Evolutionary conservation across 2,888 invertebrate species (phyloP).

Genomic region (Eretmocerus hayati): DNA sequence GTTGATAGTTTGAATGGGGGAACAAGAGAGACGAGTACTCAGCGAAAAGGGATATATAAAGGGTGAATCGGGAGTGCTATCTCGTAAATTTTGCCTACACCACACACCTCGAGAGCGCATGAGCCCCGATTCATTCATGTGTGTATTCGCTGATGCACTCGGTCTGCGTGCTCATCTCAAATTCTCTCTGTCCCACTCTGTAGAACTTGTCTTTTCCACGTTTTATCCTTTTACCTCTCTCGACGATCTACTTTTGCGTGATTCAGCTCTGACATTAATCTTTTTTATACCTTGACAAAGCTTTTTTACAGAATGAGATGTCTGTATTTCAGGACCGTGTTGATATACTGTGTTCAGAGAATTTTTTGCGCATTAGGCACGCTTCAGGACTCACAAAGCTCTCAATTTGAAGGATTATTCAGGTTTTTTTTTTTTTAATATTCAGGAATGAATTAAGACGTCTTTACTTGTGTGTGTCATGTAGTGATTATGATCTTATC

Average conservation of each 20-base stretch:
- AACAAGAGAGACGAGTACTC: conserved; percentile 29
- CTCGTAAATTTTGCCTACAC: conserved; percentile 45
- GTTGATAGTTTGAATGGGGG: conserved; percentile 34
- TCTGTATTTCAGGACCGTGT: conserved; percentile 3
- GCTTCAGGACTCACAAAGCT: too few relatives aligned
- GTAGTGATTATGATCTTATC: too few relatives aligned
- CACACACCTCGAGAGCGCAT: conserved; percentile 31
- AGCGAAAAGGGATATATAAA: conserved; percentile 28
- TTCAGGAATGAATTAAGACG: too few relatives aligned
- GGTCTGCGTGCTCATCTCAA: too few relatives aligned
- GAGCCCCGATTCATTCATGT: conserved; percentile 15
- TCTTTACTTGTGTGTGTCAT: too few relatives aligned
- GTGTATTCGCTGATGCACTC: too few relatives aligned
- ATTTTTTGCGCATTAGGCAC: too few relatives aligned
- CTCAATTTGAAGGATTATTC: too few relatives aligned
- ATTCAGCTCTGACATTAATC: conserved; percentile 15
- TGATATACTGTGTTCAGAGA: too few relatives aligned
- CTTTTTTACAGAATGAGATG: not conserved
- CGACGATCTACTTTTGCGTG: conserved; percentile 11
- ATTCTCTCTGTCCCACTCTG: conserved; percentile 7
- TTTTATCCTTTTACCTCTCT: not conserved
- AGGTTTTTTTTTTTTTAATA: too few relatives aligned
- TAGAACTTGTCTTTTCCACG: not conserved
- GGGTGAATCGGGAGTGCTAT: conserved; percentile 39
- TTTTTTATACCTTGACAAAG: not conserved